Conservation (phyloP, 2,888 invertebrate genomes). For the Andrena trimmerana region DNA sequence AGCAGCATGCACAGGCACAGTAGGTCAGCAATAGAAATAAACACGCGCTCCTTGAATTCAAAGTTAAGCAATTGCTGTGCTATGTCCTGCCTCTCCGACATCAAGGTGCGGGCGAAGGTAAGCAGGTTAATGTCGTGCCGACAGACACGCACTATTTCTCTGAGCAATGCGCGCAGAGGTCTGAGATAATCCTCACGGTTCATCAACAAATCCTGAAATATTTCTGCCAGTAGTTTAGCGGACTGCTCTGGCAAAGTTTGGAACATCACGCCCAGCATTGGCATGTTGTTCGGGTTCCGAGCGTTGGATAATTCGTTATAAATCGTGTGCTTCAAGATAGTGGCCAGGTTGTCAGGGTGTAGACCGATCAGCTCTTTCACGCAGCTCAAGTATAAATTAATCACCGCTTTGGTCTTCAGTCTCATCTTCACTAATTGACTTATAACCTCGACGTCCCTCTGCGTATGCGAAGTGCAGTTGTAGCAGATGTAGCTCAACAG, state of each 20-base stretch:
- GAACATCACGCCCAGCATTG: conserved; percentile 95
- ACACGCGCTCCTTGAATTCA: conserved; percentile 93
- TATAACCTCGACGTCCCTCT: conserved; percentile 91
- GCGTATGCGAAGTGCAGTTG: conserved; percentile 92
- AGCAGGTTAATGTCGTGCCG: conserved; percentile 93
- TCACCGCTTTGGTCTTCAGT: conserved; percentile 96
- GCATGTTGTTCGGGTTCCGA: conserved; percentile 97
- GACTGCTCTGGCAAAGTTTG: conserved; percentile 93
- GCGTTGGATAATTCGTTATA: conserved; percentile 97
- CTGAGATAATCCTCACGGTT: conserved; percentile 96
- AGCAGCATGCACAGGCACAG: conserved; percentile 94
- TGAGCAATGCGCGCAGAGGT: conserved; percentile 93
- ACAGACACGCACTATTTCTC: conserved; percentile 95
- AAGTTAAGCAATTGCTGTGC: conserved; percentile 88
- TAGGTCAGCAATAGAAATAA: conserved; percentile 93
- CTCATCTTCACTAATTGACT: conserved; percentile 95
- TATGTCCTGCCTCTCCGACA: conserved; percentile 89
- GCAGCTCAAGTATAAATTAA: conserved; percentile 95
- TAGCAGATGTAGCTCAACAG: conserved; percentile 95
- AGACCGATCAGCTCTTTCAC: conserved; percentile 96
- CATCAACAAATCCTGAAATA: conserved; percentile 93
- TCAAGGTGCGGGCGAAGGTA: conserved; percentile 92
- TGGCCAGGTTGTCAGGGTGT: conserved; percentile 93
- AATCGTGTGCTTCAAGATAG: conserved; percentile 95
- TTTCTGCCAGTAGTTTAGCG: conserved; percentile 93